Evolutionary conservation across 2,797 vertebrate genomes (phyloP).

Genomic region (Falco novaeseelandiae): DNA sequence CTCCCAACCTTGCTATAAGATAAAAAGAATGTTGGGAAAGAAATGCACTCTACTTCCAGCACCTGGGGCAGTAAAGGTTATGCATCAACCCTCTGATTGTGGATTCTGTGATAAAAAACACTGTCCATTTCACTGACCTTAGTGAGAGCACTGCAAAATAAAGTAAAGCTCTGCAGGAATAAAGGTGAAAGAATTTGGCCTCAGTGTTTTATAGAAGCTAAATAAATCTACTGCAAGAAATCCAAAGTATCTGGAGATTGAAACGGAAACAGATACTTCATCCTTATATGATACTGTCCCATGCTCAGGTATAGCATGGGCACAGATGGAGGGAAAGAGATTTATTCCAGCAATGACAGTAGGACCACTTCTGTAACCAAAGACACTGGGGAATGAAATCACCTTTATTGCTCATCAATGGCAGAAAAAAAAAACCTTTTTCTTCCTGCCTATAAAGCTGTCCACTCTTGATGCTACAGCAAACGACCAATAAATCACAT

Average conservation of each 20-base stretch:
- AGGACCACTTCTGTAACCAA: constrained; percentile 1
- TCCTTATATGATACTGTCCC: not conserved
- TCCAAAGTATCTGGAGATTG: not conserved
- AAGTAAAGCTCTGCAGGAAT: not conserved
- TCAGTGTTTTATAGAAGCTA: not conserved
- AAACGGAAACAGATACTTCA: not conserved
- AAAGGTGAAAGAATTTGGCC: not conserved
- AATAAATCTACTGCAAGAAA: constrained; percentile 6
- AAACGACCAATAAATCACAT: constrained; percentile 12
- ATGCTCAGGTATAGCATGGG: not conserved
- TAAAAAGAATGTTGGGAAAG: not conserved
- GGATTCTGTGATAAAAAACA: not conserved
- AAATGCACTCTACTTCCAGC: not conserved
- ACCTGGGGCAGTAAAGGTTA: not conserved
- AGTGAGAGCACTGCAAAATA: not conserved
- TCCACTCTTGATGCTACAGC: constrained; percentile 11
- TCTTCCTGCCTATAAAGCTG: constrained; percentile 7
- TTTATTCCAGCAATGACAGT: constrained; percentile 39
- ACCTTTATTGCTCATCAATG: not conserved
- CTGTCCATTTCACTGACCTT: not conserved
- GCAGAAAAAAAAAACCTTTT: not conserved
- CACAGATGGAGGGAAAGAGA: not conserved
- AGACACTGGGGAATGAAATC: constrained; percentile 14
- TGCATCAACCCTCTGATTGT: not conserved
- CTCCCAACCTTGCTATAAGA: not conserved